Conservation (phyloP, 2,113 vertebrate genomes). For the Numida meleagris region DNA sequence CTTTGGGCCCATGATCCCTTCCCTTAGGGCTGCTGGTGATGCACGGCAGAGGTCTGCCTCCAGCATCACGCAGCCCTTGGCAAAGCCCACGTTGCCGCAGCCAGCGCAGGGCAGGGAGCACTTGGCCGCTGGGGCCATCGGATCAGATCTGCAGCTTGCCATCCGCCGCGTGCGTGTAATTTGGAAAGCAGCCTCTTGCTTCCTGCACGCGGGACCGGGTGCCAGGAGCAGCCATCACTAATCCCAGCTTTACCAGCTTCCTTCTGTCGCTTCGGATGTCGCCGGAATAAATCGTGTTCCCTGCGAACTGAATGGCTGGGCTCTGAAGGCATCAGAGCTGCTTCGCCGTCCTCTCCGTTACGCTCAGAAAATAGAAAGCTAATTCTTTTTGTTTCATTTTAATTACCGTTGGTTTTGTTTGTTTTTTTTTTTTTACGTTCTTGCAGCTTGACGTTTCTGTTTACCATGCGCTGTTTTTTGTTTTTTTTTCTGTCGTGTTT, state of each 20-base stretch:
- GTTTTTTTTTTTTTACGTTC: slow-evolving; percentile 42
- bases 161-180: fast-evolving
- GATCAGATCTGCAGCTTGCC: neutral
- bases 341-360: fast-evolving
- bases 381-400: slow-evolving; percentile 24
- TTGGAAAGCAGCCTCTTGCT: neutral
- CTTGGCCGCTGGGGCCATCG: fast-evolving
- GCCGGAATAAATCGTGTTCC: neutral
- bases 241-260: neutral
- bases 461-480: slow-evolving; percentile 73
- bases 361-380: slow-evolving; percentile 77
- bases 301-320: neutral
- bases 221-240: neutral
- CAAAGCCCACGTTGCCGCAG: too few species aligned
- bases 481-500: slow-evolving; percentile 72
- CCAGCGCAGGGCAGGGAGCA: neutral
- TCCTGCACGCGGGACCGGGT: neutral
- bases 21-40: neutral
- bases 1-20: fast-evolving
- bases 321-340: fast-evolving
- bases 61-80: neutral
- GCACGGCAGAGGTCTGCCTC: fast-evolving
- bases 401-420: too few species aligned
- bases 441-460: slow-evolving; percentile 60
- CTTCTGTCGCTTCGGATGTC: neutral